Conservation (phyloP, 2,888 invertebrate genomes). For the Cephus runcator region DNA sequence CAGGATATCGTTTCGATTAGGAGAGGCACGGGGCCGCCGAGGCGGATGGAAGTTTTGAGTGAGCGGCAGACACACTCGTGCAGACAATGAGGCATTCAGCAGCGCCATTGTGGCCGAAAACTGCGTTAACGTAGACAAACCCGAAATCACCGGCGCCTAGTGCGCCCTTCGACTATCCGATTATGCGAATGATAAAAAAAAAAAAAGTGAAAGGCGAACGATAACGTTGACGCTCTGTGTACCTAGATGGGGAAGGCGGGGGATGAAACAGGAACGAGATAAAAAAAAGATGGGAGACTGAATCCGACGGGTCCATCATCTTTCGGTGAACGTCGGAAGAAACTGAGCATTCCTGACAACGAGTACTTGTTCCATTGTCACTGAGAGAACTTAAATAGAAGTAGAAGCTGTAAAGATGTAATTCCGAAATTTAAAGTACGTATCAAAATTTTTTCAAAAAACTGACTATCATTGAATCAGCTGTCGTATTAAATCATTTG, state of each 20-base stretch:
- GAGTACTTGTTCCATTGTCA: neutral
- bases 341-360: neutral
- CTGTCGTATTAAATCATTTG: neutral
- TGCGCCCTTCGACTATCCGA: conserved; percentile 53
- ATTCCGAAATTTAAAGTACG: neutral
- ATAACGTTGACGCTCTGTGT: neutral
- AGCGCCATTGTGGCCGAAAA: conserved; percentile 53
- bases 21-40: conserved; percentile 8
- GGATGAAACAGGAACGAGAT: neutral
- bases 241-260: neutral
- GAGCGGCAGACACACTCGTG: conserved; percentile 46
- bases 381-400: neutral
- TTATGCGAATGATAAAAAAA: conserved; percentile 59
- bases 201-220: conserved; percentile 10
- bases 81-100: conserved; percentile 61
- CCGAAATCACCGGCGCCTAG: conserved; percentile 59
- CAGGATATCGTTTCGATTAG: conserved; percentile 50
- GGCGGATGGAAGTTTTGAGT: conserved; percentile 58
- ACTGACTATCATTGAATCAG: neutral
- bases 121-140: conserved; percentile 63
- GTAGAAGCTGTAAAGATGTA: neutral
- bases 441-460: neutral
- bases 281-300: neutral
- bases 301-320: neutral
- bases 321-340: neutral